Base-by-base conservation (phyloP, 1,140 invertebrate genomes). In the Lutraria rhynchaena region DNA sequence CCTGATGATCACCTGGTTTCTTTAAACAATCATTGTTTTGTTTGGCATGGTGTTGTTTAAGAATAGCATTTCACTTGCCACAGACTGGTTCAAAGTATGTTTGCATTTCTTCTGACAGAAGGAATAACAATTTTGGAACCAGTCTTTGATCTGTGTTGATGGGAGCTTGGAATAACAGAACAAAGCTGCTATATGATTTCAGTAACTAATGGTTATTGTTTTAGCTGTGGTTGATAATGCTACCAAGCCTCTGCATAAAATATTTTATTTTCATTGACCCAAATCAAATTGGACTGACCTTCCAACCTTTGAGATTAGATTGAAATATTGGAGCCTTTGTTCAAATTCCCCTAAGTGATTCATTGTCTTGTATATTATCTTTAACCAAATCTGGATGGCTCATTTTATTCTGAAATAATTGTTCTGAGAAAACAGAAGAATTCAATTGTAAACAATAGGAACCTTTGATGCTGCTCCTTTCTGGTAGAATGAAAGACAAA, bases 321-420 rank as follows among this genome's bases (percentile, higher is more conserved):
- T 80, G 44, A 37, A 44, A 80, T 65, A 57, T 60, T 44, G 31
- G 15, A 33, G 29, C 49, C 65, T 80, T 80, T 69, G 63, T 80
- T 58, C 49, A 22, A 37, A 44, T 57, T 60, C 37, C 65, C 65
- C 63, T 37, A 27, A 60, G 65, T 57, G 76, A 69, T 44, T 80
- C 55, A 58, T 69, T 70, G 63, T 69, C 76, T 58, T 55, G 33
- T 70, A 69, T 80, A 58, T 80, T 80, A 80, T 69, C 65, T 60
- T 63, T 55, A 31, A 80, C 65, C 55, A 80, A 69, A 80, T 80
- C 76, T 70, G 76, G 76, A 80, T 69, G 53, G 53, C 76, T 70
- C 65, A 67, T 80, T 80, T 80, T 80, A 80, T 80, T 80, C 57
- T 35, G 37, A 70, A 80, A 37, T 80, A 80, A 80, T 80, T 80